A percentile compares a stretch with the other conserved stretches of the same genome.
These are phyloP conservation scores for Gonatopus flavifemur DNA, from an alignment of 1,140 invertebrate species.

Conservation along the genomic window DNA sequence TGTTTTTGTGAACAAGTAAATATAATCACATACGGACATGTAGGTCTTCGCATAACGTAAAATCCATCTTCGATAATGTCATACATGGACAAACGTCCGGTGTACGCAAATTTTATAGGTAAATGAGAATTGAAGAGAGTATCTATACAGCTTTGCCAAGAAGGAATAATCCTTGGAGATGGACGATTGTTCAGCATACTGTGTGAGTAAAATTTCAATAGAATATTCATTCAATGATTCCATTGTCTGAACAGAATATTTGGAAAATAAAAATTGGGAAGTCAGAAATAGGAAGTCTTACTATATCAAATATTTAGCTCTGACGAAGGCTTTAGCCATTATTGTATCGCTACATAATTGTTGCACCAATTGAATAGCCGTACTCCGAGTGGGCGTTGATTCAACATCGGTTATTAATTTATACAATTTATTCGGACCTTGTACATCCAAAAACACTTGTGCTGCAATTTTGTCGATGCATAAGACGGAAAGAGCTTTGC, in stretches of 20 bases:
- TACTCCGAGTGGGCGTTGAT: conserved; percentile 31
- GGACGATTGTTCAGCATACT: conserved; percentile 60
- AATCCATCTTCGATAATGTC: conserved; percentile 58
- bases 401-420: conserved; percentile 21
- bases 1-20: not conserved
- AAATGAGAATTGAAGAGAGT: conserved; percentile 58
- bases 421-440: conserved; percentile 25
- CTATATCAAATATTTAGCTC: conserved; percentile 40
- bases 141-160: conserved; percentile 60
- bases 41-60: conserved; percentile 40
- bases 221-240: not conserved
- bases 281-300: conserved; percentile 16
- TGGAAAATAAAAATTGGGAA: not conserved
- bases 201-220: conserved; percentile 5
- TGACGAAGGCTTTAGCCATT: conserved; percentile 30
- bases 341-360: conserved; percentile 26
- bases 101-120: conserved; percentile 61
- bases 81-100: conserved; percentile 57
- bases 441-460: conserved; percentile 18
- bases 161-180: conserved; percentile 48
- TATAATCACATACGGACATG: conserved; percentile 38
- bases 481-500: conserved; percentile 26
- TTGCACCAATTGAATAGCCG: conserved; percentile 33
- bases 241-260: not conserved
- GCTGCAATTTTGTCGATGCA: conserved; percentile 20